Evolutionary conservation across 2,113 vertebrate genomes (phyloP).

Genomic region (Laticauda colubrina): DNA sequence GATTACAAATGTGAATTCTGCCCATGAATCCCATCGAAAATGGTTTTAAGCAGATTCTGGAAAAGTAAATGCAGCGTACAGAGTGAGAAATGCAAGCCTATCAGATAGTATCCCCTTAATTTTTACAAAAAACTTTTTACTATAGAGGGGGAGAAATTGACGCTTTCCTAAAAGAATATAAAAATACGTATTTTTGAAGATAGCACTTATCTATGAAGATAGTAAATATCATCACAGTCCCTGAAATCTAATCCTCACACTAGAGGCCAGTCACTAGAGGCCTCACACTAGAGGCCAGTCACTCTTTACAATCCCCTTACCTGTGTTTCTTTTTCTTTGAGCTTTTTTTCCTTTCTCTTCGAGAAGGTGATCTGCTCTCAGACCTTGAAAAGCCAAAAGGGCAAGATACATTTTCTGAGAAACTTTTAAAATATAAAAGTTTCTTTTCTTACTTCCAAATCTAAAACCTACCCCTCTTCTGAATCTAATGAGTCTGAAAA

Average conservation of each 20-base stretch:
- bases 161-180: background rate
- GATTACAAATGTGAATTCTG: background rate
- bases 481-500: background rate
- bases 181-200: background rate
- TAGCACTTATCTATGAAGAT: too few relatives aligned
- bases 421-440: background rate
- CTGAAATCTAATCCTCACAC: background rate
- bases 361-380: constrained; percentile 78
- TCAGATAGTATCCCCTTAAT: background rate
- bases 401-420: background rate
- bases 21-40: background rate
- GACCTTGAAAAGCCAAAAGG: constrained; percentile 67
- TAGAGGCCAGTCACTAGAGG: too few relatives aligned
- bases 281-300: too few relatives aligned
- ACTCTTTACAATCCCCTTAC: constrained; percentile 46
- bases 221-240: background rate
- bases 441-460: background rate
- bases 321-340: constrained; percentile 85
- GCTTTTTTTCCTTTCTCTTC: constrained; percentile 80
- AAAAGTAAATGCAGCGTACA: background rate
- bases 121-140: background rate
- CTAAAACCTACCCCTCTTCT: background rate
- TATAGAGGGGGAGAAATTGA: too few relatives aligned
- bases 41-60: background rate
- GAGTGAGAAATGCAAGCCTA: background rate